Evolutionary conservation across 92 coral and sea anemone species (phyloP), one percentile per base, ranked within the genome.

Genomic region (Virgularia gustaviana): DNA sequence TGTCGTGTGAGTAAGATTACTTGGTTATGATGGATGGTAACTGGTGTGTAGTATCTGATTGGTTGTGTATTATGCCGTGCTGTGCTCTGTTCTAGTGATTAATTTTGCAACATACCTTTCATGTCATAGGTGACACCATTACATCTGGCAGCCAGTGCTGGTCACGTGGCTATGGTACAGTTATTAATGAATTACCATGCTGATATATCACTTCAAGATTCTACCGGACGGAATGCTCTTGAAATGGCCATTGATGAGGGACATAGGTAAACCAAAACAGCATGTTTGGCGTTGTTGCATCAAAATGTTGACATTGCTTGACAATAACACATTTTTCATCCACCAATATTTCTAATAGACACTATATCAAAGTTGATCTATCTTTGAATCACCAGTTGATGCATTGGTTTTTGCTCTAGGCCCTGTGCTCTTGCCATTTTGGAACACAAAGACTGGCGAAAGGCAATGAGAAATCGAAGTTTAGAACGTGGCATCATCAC

Each of bases 231-330:
- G 53, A 92, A 92, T 83, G 90, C 96, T 29, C 86, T 92, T 23
- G 98, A 92, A 55, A 58, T 92, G 85, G 96, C 96, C 8, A 49
- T 87, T 7, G 98, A 92, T 76, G 75, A 86, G 55, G 94, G 96
- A 35, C 82, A 87, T 79, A 92, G 83, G 98, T 92, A 70, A 52
- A 96, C 61, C 24, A 3, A 22, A 44, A 1, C 41, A 36, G 49
- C 53, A 20, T 15, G 18, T 16, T 36, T 19, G n/a, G 44, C 49
- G n/a, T n/a, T n/a, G n/a, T n/a, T n/a, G n/a, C n/a, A n/a, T n/a
- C n/a, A n/a, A n/a, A n/a, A n/a, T n/a, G n/a, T n/a, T n/a, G n/a
- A n/a, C n/a, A n/a, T n/a, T n/a, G n/a, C n/a, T n/a, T n/a, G n/a
- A n/a, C n/a, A 12, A 20, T 61, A 15, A 45, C 11, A 61, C 68